Evolutionary conservation across 2,113 vertebrate genomes (phyloP).

Genomic region (Boulengerochromis microlepis): DNA sequence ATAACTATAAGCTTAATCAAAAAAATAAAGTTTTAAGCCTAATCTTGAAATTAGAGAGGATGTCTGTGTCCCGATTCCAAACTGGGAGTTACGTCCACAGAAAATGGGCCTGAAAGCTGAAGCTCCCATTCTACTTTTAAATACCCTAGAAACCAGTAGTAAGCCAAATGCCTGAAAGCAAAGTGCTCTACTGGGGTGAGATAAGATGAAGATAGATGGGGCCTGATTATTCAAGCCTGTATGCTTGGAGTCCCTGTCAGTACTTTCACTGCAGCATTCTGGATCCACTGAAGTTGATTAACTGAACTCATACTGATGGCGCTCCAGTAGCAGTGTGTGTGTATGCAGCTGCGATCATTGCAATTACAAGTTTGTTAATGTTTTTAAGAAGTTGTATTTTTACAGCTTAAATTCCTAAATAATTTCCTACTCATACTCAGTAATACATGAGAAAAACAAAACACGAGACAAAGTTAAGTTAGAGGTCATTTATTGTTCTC

Average conservation of each 20-base stretch:
- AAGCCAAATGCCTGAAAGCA: background rate
- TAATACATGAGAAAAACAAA: background rate
- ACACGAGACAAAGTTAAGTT: slow-evolving; percentile 30
- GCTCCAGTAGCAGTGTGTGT: background rate
- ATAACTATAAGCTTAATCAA: background rate
- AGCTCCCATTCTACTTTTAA: background rate
- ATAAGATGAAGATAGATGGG: background rate
- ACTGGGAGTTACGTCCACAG: background rate
- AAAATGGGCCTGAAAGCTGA: background rate
- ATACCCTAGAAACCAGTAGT: background rate
- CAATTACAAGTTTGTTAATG: background rate
- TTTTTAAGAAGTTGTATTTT: background rate
- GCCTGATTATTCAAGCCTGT: background rate
- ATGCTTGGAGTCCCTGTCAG: background rate
- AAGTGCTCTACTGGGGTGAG: background rate
- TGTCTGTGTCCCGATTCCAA: background rate
- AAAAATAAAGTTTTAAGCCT: background rate
- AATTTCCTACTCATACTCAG: background rate
- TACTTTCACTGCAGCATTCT: background rate
- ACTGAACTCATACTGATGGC: background rate
- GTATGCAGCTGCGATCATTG: background rate
- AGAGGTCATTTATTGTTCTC: slow-evolving; percentile 68
- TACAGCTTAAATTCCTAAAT: background rate
- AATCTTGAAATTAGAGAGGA: background rate
- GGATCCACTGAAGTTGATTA: background rate